Conservation (phyloP, 2,113 vertebrate species). For the Cochlearius cochlearius region DNA sequence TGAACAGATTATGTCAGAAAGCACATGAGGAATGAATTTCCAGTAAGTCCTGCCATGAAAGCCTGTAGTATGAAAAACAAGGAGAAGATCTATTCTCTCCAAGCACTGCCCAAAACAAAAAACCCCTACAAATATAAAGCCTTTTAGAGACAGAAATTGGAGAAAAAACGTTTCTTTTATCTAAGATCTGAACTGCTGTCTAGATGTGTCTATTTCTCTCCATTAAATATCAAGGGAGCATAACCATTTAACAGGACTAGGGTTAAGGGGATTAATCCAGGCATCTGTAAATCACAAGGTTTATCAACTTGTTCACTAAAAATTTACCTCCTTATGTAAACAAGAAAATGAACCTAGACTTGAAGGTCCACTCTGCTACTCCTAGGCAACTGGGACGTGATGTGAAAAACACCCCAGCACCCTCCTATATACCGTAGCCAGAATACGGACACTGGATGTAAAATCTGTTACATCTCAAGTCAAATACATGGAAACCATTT, state of each 20-base stretch:
- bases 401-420: background rate
- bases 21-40: constrained; percentile 69
- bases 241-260: background rate
- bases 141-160: constrained; percentile 31
- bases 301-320: background rate
- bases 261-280: background rate
- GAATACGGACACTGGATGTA: background rate
- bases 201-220: background rate
- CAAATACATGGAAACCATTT: background rate
- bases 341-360: background rate
- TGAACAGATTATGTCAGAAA: constrained; percentile 27
- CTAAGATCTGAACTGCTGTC: background rate
- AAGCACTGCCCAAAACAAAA: constrained; percentile 60
- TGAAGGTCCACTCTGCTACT: background rate
- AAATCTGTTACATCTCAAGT: background rate
- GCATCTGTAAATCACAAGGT: background rate
- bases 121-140: constrained; percentile 32
- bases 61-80: constrained; percentile 53
- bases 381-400: background rate
- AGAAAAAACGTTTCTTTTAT: background rate
- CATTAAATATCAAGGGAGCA: background rate
- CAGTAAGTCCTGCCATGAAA: constrained; percentile 67
- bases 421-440: background rate
- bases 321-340: background rate
- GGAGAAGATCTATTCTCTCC: constrained; percentile 53